These are phyloP conservation scores for Morone saxatilis DNA, from an alignment of 2,113 vertebrate genomes.

Conservation along the genomic window DNA sequence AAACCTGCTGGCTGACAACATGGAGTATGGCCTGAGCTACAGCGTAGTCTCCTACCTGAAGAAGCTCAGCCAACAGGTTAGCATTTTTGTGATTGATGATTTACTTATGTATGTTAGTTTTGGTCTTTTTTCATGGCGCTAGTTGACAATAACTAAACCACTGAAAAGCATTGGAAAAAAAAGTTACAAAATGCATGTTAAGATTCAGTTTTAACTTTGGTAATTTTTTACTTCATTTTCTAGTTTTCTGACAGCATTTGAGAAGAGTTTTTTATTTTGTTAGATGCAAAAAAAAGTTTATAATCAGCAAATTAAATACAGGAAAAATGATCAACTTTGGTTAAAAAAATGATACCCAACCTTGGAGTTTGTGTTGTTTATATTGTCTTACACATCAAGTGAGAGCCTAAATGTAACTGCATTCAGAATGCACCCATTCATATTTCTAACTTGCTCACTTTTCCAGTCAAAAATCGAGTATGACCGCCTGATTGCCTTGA, in stretches of 20 bases:
- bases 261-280: too few relatives aligned
- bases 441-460: neutral
- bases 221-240: neutral
- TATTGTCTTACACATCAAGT: neutral
- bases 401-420: neutral
- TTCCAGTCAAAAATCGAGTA: slow-evolving; percentile 95
- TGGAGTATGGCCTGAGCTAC: slow-evolving; percentile 98
- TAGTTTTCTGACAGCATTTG: too few relatives aligned
- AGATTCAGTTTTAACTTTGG: neutral
- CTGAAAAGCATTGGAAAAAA: neutral
- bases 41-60: slow-evolving; percentile 98
- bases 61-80: slow-evolving; percentile 98
- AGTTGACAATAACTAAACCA: neutral
- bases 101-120: neutral
- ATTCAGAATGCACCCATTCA: neutral
- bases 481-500: slow-evolving; percentile 92
- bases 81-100: too few relatives aligned
- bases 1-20: slow-evolving; percentile 95
- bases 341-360: neutral
- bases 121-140: neutral
- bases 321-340: too few relatives aligned
- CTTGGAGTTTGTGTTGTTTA: neutral
- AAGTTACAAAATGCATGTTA: neutral
- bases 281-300: too few relatives aligned
- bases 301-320: too few relatives aligned